Evolutionary conservation across 2,888 invertebrate genomes (phyloP), one percentile per base, ranked within the genome.

Genomic region (Elegia similella): DNA sequence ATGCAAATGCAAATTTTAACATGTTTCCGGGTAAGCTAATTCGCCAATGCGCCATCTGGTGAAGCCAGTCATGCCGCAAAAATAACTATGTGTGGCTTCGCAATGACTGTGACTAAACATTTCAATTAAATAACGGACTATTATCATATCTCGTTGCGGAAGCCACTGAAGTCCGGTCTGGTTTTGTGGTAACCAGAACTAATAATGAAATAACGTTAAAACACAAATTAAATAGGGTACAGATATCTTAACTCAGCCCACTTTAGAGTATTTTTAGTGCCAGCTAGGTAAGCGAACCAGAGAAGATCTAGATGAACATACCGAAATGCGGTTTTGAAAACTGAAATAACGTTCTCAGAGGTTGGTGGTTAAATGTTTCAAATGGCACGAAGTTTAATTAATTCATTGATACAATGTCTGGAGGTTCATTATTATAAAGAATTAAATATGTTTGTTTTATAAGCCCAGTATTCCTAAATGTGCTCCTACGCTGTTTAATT

Each of bases 51-150:
- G 16, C 34, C 16, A 50, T 34, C 32, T 50, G 50, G 50, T 17
- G 16, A 50, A 50, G 23, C 50, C 50, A 17, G 50, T 12, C 34
- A 34, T 34, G 17, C 34, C 34, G 34, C 50, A 50, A 50, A 50
- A 50, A 34, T 34, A 50, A 38, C 50, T 32, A 38, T 30, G 34
- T 12, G 38, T 17, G 34, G 47, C 7, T 48, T 30, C 12, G 34
- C 50, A 50, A 50, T 50, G 34, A 50, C 13, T 30, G 30, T 43
- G 13, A 15, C 48, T 32, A 50, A 50, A 34, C 32, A 50, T 34
- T 50, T 48, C 48, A 50, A 34, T 50, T 34, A 50, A 50, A 10
- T 32, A 32, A 34, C 8, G 32, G 6, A 7, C 34, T 50, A 50
- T 50, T 50, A 50, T 16, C 12, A 38, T 50, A 48, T 50, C 34